Conservation (phyloP, 1,140 invertebrate genomes). For the Gonatopus flavifemur region DNA sequence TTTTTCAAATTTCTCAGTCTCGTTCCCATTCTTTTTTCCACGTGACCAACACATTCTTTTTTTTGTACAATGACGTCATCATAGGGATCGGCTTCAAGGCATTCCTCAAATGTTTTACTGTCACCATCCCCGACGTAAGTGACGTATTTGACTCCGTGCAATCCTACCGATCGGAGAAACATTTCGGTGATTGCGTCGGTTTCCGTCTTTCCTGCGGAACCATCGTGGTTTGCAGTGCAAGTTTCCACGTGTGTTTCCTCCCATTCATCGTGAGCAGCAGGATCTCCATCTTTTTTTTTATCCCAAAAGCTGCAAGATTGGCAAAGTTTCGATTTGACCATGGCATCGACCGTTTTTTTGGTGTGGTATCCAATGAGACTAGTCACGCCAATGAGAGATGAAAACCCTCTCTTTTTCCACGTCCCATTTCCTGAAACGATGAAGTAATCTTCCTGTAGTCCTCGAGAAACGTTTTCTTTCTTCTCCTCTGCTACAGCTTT, state of each 20-base stretch:
- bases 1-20: too few species aligned
- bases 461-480: not conserved
- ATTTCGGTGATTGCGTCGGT: slow-evolving; percentile 6
- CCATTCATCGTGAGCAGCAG: not conserved
- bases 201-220: slow-evolving; percentile 6
- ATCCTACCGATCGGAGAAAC: not conserved
- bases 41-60: slow-evolving; percentile 1
- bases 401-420: slow-evolving; percentile 23
- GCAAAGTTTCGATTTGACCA: slow-evolving; percentile 18
- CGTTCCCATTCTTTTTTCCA: not conserved
- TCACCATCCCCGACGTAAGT: slow-evolving; percentile 8
- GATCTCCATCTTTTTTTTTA: not conserved
- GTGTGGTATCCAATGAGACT: slow-evolving; percentile 20
- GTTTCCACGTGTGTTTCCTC: not conserved
- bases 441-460: not conserved
- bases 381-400: slow-evolving; percentile 21
- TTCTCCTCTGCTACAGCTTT: not conserved
- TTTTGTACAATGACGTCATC: not conserved
- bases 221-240: not conserved
- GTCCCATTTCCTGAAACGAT: not conserved
- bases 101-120: not conserved
- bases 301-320: slow-evolving; percentile 4
- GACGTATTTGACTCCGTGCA: not conserved
- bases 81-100: not conserved
- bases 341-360: slow-evolving; percentile 19